Conservation (phyloP, 2,113 vertebrate genomes). For the Takifugu flavidus region DNA sequence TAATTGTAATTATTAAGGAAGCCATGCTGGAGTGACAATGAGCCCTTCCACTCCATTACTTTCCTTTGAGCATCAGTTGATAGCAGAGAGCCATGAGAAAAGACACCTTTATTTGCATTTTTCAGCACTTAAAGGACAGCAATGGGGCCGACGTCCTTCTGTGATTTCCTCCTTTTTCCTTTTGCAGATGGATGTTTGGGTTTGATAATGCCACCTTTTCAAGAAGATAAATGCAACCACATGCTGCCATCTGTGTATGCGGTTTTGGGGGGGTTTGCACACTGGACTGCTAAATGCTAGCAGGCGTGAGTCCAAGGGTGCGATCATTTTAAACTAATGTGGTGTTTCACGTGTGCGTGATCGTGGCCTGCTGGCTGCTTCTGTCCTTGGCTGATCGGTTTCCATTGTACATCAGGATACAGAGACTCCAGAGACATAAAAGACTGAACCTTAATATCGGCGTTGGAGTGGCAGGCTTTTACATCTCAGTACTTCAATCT, state of each 20-base stretch:
- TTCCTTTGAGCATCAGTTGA: background rate
- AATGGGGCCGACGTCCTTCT: conserved; percentile 17
- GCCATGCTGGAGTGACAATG: too few species aligned
- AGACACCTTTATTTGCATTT: conserved; percentile 19
- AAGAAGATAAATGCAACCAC: conserved; percentile 60
- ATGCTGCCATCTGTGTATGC: conserved; percentile 27
- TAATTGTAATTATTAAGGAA: too few species aligned
- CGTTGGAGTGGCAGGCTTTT: background rate
- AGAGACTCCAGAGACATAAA: background rate
- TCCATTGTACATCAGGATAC: background rate
- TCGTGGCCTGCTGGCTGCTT: background rate
- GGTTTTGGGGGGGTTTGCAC: conserved; percentile 7
- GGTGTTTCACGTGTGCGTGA: conserved; percentile 13
- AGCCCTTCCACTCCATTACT: background rate
- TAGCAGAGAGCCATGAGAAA: background rate
- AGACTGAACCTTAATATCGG: conserved; percentile 4
- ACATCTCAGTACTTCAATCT: conserved; percentile 6
- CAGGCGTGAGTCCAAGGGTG: conserved; percentile 23
- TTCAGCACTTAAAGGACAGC: conserved; percentile 20
- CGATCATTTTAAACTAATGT: conserved; percentile 27
- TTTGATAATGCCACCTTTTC: conserved; percentile 58
- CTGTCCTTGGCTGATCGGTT: conserved; percentile 11
- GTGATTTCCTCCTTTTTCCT: conserved; percentile 17
- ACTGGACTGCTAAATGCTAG: conserved; percentile 27
- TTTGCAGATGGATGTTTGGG: conserved; percentile 34